Percentiles rank a stretch among this genome's conserved stretches.
These are phyloP conservation scores for Rugalucina vietnamica DNA, from an alignment of 2,888 invertebrate genomes.

Conservation along the genomic window DNA sequence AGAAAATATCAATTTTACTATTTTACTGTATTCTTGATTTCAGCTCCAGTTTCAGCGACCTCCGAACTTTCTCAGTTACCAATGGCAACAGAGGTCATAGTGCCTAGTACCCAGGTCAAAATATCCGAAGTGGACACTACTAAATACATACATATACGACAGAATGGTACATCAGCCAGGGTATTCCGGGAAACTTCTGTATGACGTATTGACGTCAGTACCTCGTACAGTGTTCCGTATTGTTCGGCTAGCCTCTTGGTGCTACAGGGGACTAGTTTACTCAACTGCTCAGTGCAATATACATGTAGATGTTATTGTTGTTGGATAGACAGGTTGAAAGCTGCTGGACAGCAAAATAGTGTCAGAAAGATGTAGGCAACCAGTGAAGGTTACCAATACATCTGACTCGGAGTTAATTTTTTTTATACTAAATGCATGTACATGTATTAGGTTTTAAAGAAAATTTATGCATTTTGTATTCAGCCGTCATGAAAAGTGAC, in stretches of 20 bases:
- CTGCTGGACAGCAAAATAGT: no score
- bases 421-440: no score
- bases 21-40: conserved; percentile 31
- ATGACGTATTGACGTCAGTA: conserved; percentile 63
- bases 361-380: no score
- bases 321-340: no score
- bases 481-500: no score
- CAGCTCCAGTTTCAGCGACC: conserved; percentile 76
- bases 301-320: no score
- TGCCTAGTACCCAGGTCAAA: conserved; percentile 81
- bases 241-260: neutral
- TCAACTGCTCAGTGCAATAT: conserved; percentile 10
- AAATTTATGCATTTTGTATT: no score
- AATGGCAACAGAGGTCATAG: conserved; percentile 78
- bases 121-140: conserved; percentile 83
- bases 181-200: conserved; percentile 84
- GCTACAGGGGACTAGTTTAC: neutral
- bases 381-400: no score
- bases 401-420: no score
- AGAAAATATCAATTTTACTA: conserved; percentile 27
- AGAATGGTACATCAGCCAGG: conserved; percentile 83
- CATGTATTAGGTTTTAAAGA: no score
- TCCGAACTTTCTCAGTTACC: conserved; percentile 75
- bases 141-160: conserved; percentile 84
- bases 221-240: neutral